These are phyloP conservation scores for Perca schrenkii DNA, from an alignment of 2,113 vertebrate genomes.

Conservation along the genomic window DNA sequence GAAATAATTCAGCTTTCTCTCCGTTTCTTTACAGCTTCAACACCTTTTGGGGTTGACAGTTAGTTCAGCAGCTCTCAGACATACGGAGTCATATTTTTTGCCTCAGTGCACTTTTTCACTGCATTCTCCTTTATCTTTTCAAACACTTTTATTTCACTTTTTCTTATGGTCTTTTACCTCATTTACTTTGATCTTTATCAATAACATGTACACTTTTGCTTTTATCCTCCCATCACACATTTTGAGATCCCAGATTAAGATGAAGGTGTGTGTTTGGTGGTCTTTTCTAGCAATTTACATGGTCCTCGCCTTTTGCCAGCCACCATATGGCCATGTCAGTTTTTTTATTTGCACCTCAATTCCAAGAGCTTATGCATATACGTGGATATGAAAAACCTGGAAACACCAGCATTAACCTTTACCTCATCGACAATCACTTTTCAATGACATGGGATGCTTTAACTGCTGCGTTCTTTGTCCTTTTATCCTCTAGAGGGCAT, in stretches of 20 bases:
- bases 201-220: neutral
- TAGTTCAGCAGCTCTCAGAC: slow-evolving; percentile 30
- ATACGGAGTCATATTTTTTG: slow-evolving; percentile 20
- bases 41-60: slow-evolving; percentile 20
- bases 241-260: neutral
- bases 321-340: neutral
- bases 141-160: neutral
- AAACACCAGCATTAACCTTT: slow-evolving; percentile 1
- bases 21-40: slow-evolving; percentile 16
- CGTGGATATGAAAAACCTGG: neutral
- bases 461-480: neutral
- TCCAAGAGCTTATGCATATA: neutral
- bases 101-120: slow-evolving; percentile 23
- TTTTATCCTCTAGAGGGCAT: slow-evolving; percentile 14
- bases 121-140: neutral
- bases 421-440: neutral
- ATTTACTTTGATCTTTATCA: neutral
- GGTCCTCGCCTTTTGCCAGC: neutral
- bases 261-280: neutral
- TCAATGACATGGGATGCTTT: slow-evolving; percentile 9
- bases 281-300: neutral
- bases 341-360: neutral
- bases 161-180: neutral
- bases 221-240: neutral
- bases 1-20: slow-evolving; percentile 23